Evolutionary conservation across 2,888 invertebrate genomes (phyloP), one percentile per base, ranked within the genome.

Genomic region (Meloe dianella): DNA sequence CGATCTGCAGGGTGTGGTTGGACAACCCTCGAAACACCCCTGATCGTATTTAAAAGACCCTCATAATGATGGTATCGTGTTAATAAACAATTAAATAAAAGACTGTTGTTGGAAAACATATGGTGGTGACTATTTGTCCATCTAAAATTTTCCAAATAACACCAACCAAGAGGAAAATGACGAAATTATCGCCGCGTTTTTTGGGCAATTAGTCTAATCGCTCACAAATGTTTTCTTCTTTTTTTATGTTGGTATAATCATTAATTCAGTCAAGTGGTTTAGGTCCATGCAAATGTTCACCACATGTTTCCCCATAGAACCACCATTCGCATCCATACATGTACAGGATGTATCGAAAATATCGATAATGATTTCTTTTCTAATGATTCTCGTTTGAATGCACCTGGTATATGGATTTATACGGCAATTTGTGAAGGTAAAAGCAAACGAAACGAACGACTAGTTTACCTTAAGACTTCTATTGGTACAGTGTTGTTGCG

Each of bases 1-100:
- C 73, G 74, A 74, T 74, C 71, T 61, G 63, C 63, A 71, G 73
- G 74, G 74, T 73, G 74, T 72, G 74, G 74, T 72, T 41, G 70
- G 67, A 73, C 74, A 73, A 70, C 74, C 74, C 74, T 71, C 69
- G 69, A 64, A 69, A 71, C 72, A 72, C 71, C 72, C 72, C 67
- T 66, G 66, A 56, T 62, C 29, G 47, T 62, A 64, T 64, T 64
- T 67, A 63, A 60, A 67, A 57, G 51, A 63, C 66, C 66, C 66
- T 66, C 47, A 60, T 63, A 67, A 67, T 61, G 58, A 62, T 65
- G 61, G 60, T 67, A 61, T 67, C 67, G 62, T 59, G 64, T 62
- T 62, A 67, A 65, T 61, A 67, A 65, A 67, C 62, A 62, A 59
- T 63, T 57, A 57, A 29, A 60, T 27, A 66, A 56, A 54, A 17